phyloP scores from a whole-genome alignment of 2,113 vertebrate species.

The Galeopterus variegatus region DNA sequence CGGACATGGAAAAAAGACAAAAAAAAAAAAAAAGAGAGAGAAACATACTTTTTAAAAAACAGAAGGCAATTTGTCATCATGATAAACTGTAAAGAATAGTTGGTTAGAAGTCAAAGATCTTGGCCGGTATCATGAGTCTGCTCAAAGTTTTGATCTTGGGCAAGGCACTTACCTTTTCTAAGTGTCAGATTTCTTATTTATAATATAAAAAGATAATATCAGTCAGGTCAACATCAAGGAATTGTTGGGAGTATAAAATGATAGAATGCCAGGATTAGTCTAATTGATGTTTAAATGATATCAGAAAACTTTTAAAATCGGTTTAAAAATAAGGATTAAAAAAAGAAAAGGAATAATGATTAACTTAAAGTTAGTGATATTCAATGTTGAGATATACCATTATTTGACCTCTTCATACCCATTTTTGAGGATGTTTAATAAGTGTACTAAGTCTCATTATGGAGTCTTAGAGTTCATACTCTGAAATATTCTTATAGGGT shows the following conservation, averaged over 20 bases:
- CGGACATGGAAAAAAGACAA: too few relatives aligned
- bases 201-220: neutral
- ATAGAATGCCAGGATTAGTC: neutral
- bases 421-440: neutral
- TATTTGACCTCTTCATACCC: neutral
- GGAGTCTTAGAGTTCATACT: neutral
- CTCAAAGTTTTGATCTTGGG: constrained; percentile 22
- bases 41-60: neutral
- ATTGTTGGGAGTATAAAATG: neutral
- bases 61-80: constrained; percentile 8
- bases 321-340: constrained; percentile 40
- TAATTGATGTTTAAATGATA: constrained; percentile 5
- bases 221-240: neutral
- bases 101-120: constrained; percentile 43
- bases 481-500: neutral
- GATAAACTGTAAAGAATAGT: neutral
- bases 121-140: neutral
- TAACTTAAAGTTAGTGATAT: neutral
- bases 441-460: neutral
- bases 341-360: constrained; percentile 11
- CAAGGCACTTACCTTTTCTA: constrained; percentile 12
- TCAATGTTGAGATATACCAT: neutral
- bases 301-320: constrained; percentile 14
- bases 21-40: too few relatives aligned
- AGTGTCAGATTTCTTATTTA: constrained; percentile 52